These are phyloP conservation scores for Cylindroiulus punctatus DNA, from an alignment of 2,888 invertebrate genomes.

Conservation along the genomic window DNA sequence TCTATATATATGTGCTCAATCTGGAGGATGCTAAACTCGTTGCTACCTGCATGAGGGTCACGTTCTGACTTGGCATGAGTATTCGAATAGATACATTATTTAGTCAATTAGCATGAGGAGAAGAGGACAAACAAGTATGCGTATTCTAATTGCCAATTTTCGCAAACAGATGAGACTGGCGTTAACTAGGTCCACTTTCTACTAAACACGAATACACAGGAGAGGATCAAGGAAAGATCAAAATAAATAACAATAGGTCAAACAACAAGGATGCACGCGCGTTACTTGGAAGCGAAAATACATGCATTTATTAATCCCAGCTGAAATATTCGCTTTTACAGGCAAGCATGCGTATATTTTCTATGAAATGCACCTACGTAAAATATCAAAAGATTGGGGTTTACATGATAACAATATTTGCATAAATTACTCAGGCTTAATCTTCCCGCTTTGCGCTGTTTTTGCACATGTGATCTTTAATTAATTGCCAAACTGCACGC, in stretches of 20 bases:
- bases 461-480: not conserved
- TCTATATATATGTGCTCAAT: not conserved
- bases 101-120: not conserved
- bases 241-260: not conserved
- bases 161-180: not conserved
- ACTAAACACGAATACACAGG: not conserved
- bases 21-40: not conserved
- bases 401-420: not conserved
- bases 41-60: conserved; percentile 12
- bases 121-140: conserved; percentile 8
- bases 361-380: not conserved
- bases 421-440: not conserved
- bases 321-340: not conserved
- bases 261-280: not conserved
- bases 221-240: conserved; percentile 21
- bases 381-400: not conserved
- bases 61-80: not conserved
- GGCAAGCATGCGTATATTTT: not conserved
- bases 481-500: not conserved
- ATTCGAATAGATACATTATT: not conserved
- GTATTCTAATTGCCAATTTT: conserved; percentile 28
- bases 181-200: not conserved
- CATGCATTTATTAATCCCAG: not conserved
- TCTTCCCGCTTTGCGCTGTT: not conserved
- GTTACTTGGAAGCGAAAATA: not conserved